Conservation (phyloP, 2,113 vertebrate species). For the Sander vitreus region DNA sequence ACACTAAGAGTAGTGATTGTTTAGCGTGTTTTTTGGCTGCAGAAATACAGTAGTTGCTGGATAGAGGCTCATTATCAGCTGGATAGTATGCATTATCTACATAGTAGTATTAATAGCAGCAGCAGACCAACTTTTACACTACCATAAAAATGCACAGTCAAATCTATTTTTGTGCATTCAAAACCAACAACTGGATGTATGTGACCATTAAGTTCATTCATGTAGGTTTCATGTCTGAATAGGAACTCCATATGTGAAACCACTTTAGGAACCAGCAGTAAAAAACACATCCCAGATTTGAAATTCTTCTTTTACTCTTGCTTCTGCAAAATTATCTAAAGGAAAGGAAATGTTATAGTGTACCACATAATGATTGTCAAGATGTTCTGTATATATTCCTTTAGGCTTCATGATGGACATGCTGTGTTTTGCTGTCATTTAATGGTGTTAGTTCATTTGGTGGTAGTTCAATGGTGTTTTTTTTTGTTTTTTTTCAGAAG, state of each 20-base stretch:
- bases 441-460: no score
- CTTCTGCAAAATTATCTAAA: neutral
- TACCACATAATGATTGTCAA: neutral
- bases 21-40: neutral
- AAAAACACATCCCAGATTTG: neutral
- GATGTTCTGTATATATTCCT: neutral
- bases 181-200: slow-evolving; percentile 5
- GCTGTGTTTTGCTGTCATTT: neutral
- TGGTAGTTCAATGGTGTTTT: no score
- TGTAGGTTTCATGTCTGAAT: neutral
- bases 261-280: neutral
- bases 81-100: neutral
- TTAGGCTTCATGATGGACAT: neutral
- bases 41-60: neutral
- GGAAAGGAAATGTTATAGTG: neutral
- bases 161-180: neutral
- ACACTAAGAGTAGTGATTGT: neutral
- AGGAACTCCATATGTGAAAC: slow-evolving; percentile 11
- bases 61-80: neutral
- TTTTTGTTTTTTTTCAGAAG: no score
- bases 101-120: neutral
- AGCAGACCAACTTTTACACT: neutral
- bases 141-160: neutral
- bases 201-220: neutral
- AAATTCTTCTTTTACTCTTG: slow-evolving; percentile 8